phyloP scores from a whole-genome alignment of 2,797 vertebrate genomes.

The Sebastes hopkinsi region DNA sequence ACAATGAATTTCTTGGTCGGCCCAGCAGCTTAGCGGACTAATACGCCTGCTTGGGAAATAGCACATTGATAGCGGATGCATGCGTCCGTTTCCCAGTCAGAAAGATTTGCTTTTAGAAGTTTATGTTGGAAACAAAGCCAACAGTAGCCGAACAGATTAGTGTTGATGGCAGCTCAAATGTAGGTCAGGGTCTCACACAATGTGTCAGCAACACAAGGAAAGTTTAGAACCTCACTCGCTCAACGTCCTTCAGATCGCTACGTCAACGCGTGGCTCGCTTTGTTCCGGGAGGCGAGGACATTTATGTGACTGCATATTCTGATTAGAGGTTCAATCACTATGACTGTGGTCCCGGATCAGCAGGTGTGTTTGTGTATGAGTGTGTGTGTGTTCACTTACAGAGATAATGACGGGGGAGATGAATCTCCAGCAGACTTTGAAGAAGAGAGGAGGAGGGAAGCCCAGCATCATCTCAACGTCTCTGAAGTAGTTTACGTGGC shows the following conservation, averaged over 20 bases:
- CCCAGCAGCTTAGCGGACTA: constrained; percentile 64
- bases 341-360: neutral
- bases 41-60: constrained; percentile 63
- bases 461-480: constrained; percentile 99
- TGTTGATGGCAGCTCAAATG: constrained; percentile 47
- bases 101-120: constrained; percentile 63
- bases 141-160: constrained; percentile 57
- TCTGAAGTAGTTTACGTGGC: constrained; percentile 94
- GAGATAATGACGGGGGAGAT: constrained; percentile 95
- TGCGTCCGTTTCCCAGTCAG: constrained; percentile 51
- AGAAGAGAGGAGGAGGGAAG: constrained; percentile 96
- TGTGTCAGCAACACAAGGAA: constrained; percentile 33
- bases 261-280: neutral
- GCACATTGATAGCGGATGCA: constrained; percentile 49
- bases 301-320: neutral
- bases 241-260: neutral
- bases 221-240: neutral
- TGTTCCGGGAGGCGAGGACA: neutral
- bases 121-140: constrained; percentile 51
- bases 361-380: neutral
- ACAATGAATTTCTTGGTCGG: constrained; percentile 68
- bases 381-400: constrained; percentile 81
- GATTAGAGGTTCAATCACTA: neutral
- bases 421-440: constrained; percentile 98
- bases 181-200: constrained; percentile 59